phyloP scores from a whole-genome alignment of 1,140 invertebrate species.

The Drosophila persimilis region DNA sequence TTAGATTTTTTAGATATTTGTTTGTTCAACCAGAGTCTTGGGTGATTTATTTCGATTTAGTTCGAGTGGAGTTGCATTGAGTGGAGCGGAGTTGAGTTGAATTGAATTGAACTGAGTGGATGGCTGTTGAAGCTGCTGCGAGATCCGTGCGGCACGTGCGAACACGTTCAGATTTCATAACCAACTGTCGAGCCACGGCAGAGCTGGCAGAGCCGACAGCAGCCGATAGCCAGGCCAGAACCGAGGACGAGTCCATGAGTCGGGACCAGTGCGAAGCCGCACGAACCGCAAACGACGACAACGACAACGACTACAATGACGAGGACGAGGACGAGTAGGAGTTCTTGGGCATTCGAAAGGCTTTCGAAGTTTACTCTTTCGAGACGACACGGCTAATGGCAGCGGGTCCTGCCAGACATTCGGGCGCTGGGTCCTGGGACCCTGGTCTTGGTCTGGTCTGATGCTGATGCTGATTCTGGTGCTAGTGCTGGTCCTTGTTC shows the following conservation, averaged over 20 bases:
- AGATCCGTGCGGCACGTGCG: slow-evolving; percentile 78
- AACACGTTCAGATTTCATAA: slow-evolving; percentile 80
- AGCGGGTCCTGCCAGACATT: slow-evolving; percentile 1
- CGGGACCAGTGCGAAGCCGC: slow-evolving; percentile 2
- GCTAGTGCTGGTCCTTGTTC: slow-evolving; percentile 36
- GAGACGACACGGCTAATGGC: not conserved
- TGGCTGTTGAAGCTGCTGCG: slow-evolving; percentile 66
- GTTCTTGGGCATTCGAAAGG: slow-evolving; percentile 35
- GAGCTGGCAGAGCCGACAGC: slow-evolving; percentile 17
- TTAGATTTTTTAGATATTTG: slow-evolving; percentile 8
- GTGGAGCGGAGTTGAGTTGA: slow-evolving; percentile 40
- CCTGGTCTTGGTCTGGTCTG: slow-evolving; percentile 20
- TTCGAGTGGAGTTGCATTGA: slow-evolving; percentile 43
- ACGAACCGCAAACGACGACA: not conserved
- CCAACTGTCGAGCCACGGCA: slow-evolving; percentile 70
- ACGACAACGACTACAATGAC: too few species aligned
- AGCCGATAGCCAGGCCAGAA: slow-evolving; percentile 11
- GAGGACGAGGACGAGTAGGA: not conserved
- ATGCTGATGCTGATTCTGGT: slow-evolving; percentile 28
- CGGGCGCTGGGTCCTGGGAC: not conserved
- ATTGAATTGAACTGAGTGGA: slow-evolving; percentile 48
- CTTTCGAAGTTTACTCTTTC: slow-evolving; percentile 55
- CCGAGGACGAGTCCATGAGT: slow-evolving; percentile 3
- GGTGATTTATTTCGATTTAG: slow-evolving; percentile 48
- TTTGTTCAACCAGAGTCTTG: slow-evolving; percentile 20